Evolutionary conservation across 2,797 vertebrate species (phyloP), one percentile per base, ranked within the genome.

Genomic region (Arnoldichthys spilopterus): DNA sequence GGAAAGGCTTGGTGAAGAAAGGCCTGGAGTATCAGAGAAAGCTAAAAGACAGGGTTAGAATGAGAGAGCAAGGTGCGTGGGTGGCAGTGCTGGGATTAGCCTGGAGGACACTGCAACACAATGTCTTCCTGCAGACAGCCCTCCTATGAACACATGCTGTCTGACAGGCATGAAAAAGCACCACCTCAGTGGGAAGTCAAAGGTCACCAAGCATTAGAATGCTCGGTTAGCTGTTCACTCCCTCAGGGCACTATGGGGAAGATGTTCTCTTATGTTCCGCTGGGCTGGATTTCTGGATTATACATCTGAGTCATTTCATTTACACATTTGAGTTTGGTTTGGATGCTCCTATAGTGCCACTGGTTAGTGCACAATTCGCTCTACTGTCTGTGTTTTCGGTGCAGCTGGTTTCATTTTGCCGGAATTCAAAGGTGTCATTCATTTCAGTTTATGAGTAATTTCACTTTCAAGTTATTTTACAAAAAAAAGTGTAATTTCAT

Each of bases 161-260:
- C 77, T 83, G 73, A 86, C 80, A 80, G 76, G 77, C 86, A 79
- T 86, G 76, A 86, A 86, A 80, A 85, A 76, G 82, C 61, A 40
- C 81, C 79, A 82, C 67, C 82, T 85, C 63, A 71, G 71, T 82
- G 63, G 76, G 82, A 84, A 85, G 85, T 88, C 83, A 88, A 82
- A 54, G 87, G 83, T 85, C 80, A 82, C 20, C 6, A 28, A 61
- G 32, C 80, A 66, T 62, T 75, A 83, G 82, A 86, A 85, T 80
- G 77, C 64, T 86, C 76, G 64, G 82, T 88, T 86, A 76, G 30
- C 62, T 64, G 37, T 34, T 47, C 54, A 56, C 37, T 26, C 71
- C 54, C 59, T 28, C 54, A 66, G 45, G 24, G 24, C 61, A 34
- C 32, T 32, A 2, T 20, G 9, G 47, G 9, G 24, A 68, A 5